phyloP scores from a whole-genome alignment of 2,797 vertebrate genomes.

The Ceryle rudis region DNA sequence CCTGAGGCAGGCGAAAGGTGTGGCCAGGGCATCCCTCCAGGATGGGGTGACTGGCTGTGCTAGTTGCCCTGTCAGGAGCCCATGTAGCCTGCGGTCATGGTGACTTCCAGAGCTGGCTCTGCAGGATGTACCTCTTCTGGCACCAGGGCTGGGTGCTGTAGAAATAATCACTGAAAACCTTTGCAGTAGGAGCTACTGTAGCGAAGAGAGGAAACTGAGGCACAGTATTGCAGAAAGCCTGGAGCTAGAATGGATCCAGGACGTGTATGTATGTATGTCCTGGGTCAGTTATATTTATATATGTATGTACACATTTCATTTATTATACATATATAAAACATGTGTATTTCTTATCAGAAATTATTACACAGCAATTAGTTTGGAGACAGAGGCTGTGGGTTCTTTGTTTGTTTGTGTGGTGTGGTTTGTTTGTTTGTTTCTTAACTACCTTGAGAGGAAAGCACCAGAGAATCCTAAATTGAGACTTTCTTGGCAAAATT shows the following conservation, averaged over 20 bases:
- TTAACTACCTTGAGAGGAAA: not conserved
- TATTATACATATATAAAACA: no score
- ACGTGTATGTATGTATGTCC: accelerated
- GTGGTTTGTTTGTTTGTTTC: not conserved
- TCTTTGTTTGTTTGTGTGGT: not conserved
- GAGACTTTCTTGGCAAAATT: not conserved
- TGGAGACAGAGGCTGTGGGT: not conserved
- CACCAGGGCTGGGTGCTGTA: not conserved
- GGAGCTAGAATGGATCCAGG: not conserved
- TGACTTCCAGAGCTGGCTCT: not conserved
- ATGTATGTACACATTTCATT: not conserved
- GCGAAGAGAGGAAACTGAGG: not conserved
- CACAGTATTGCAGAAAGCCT: not conserved
- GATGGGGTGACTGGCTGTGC: not conserved
- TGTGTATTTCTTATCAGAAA: not conserved
- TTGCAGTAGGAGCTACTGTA: not conserved
- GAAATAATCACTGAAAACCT: not conserved
- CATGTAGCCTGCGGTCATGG: accelerated
- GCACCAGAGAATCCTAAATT: not conserved
- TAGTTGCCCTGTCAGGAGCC: not conserved
- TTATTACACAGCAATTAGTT: not conserved
- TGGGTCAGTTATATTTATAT: not conserved
- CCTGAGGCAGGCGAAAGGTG: not conserved
- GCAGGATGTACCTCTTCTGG: not conserved
- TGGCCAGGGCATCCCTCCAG: accelerated